Conservation (phyloP, 1,140 invertebrate genomes). For the Paraescarpia echinospica region DNA sequence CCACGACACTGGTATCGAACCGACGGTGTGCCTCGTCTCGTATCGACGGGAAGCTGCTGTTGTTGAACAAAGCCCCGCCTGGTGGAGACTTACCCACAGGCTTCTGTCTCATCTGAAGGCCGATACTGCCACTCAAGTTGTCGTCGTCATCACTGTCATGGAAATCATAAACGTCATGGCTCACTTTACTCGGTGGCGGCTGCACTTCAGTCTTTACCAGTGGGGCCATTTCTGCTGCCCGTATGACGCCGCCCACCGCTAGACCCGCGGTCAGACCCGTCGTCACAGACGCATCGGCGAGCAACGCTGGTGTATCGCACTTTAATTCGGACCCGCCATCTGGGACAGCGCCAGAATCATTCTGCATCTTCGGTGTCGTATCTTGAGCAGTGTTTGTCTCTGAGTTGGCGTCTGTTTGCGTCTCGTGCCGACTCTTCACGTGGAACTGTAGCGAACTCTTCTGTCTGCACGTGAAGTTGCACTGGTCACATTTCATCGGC, state of each 20-base stretch:
- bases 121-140: background rate
- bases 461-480: constrained; percentile 48
- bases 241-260: background rate
- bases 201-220: background rate
- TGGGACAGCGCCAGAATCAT: background rate
- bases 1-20: background rate
- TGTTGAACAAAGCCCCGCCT: background rate
- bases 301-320: background rate
- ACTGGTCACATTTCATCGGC: constrained; percentile 75
- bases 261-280: background rate
- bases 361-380: background rate
- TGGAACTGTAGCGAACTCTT: constrained; percentile 49
- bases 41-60: background rate
- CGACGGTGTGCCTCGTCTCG: background rate
- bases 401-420: background rate
- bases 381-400: background rate
- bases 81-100: constrained; percentile 2
- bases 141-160: constrained; percentile 20
- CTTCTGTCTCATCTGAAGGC: background rate
- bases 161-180: constrained; percentile 22
- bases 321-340: background rate
- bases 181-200: background rate
- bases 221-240: background rate
- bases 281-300: background rate
- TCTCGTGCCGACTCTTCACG: constrained; percentile 39